These are phyloP conservation scores for Neocrepidodera transversa DNA, from an alignment of 2,888 invertebrate genomes.

Conservation along the genomic window DNA sequence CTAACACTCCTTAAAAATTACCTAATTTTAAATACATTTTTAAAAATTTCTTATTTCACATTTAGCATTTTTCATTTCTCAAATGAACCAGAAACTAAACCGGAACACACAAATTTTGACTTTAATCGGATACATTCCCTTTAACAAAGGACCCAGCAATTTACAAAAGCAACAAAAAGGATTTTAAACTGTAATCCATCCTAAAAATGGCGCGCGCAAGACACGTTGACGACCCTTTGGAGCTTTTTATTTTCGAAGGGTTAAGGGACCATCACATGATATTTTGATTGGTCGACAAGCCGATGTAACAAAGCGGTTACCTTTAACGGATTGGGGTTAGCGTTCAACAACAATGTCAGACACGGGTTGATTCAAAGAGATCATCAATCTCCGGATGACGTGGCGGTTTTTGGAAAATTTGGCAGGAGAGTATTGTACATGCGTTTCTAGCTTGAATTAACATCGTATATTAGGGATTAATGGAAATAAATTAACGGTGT, in stretches of 20 bases:
- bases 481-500: slow-evolving; percentile 8
- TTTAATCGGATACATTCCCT: slow-evolving; percentile 9
- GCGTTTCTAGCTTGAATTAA: slow-evolving; percentile 32
- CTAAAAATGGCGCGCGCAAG: slow-evolving; percentile 43
- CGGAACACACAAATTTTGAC: slow-evolving; percentile 6
- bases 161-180: slow-evolving; percentile 28
- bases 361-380: slow-evolving; percentile 41
- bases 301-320: slow-evolving; percentile 45
- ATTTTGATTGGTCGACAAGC: slow-evolving; percentile 46
- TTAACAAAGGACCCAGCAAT: slow-evolving; percentile 15
- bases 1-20: too few relatives aligned
- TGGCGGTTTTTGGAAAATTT: slow-evolving; percentile 45
- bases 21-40: too few relatives aligned
- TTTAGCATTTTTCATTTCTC: too few relatives aligned
- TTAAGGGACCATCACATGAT: slow-evolving; percentile 37
- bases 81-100: neutral
- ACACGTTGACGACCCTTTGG: slow-evolving; percentile 14
- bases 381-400: slow-evolving; percentile 51
- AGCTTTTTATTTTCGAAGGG: slow-evolving; percentile 41
- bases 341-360: slow-evolving; percentile 46
- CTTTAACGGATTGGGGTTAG: slow-evolving; percentile 47
- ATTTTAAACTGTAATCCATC: slow-evolving; percentile 44
- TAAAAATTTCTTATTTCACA: too few relatives aligned
- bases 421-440: slow-evolving; percentile 26
- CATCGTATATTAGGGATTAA: slow-evolving; percentile 24